These are phyloP conservation scores for Falco novaeseelandiae DNA, from an alignment of 2,797 vertebrate species.

Conservation along the genomic window DNA sequence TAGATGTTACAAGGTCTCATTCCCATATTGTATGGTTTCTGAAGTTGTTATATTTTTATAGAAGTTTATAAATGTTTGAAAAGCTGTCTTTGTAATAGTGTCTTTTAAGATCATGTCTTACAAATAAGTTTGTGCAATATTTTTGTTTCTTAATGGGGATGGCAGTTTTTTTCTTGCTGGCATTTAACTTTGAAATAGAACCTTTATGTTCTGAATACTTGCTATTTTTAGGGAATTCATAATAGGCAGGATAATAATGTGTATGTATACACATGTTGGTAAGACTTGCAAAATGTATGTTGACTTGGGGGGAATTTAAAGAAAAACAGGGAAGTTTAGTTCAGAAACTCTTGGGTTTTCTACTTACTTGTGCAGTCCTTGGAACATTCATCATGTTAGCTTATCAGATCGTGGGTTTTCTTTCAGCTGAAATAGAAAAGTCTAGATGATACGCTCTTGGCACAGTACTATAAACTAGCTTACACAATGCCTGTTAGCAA, in stretches of 20 bases:
- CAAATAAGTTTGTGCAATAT: neutral
- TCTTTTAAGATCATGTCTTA: neutral
- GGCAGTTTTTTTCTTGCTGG: neutral
- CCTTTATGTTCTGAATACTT: neutral
- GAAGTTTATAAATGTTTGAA: neutral
- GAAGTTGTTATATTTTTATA: neutral
- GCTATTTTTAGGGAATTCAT: neutral
- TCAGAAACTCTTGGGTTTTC: slow-evolving; percentile 1
- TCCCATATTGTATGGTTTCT: neutral
- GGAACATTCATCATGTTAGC: slow-evolving; percentile 52
- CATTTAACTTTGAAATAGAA: neutral
- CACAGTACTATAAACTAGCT: neutral
- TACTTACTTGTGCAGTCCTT: neutral
- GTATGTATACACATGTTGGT: neutral
- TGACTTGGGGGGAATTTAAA: neutral
- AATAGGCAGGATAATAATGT: neutral
- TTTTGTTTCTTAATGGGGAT: neutral
- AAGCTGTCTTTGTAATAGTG: neutral
- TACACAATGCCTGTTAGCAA: slow-evolving; percentile 21
- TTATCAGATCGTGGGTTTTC: slow-evolving; percentile 52
- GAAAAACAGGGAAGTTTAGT: neutral
- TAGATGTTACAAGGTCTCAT: neutral
- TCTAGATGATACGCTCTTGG: slow-evolving; percentile 29
- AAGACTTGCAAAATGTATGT: neutral
- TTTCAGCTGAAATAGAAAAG: slow-evolving; percentile 64